Evolutionary conservation across 2,113 vertebrate genomes (phyloP).

Genomic region (Gallinago media): DNA sequence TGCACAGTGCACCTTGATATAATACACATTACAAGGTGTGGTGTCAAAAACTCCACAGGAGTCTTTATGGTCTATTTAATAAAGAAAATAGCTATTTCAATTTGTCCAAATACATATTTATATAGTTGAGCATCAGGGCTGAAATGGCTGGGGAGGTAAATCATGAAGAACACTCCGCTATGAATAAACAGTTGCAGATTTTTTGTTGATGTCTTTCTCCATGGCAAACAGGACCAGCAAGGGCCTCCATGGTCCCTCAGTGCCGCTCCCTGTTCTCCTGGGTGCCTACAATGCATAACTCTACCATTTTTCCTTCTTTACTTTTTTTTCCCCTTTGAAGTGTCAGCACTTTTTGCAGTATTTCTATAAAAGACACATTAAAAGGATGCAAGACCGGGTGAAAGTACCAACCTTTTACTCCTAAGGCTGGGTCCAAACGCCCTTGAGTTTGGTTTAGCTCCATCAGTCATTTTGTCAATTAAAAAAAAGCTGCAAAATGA

Average conservation of each 20-base stretch:
- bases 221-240: neutral
- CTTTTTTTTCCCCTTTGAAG: neutral
- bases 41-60: slow-evolving; percentile 48
- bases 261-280: neutral
- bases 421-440: neutral
- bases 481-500: neutral
- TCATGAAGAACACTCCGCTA: neutral
- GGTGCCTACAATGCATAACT: neutral
- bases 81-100: slow-evolving; percentile 50
- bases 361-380: neutral
- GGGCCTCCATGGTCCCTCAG: neutral
- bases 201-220: slow-evolving; percentile 3
- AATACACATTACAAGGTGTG: slow-evolving; percentile 55
- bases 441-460: neutral
- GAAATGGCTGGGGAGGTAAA: neutral
- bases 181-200: slow-evolving; percentile 22
- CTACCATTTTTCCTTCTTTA: neutral
- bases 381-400: neutral
- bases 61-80: slow-evolving; percentile 50
- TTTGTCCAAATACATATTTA: slow-evolving; percentile 57
- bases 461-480: neutral
- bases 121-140: neutral
- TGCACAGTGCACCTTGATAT: slow-evolving; percentile 42
- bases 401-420: neutral
- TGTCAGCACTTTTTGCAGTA: neutral